Base-by-base conservation (phyloP, 2,888 invertebrate genomes). In the Ormia ochracea region DNA sequence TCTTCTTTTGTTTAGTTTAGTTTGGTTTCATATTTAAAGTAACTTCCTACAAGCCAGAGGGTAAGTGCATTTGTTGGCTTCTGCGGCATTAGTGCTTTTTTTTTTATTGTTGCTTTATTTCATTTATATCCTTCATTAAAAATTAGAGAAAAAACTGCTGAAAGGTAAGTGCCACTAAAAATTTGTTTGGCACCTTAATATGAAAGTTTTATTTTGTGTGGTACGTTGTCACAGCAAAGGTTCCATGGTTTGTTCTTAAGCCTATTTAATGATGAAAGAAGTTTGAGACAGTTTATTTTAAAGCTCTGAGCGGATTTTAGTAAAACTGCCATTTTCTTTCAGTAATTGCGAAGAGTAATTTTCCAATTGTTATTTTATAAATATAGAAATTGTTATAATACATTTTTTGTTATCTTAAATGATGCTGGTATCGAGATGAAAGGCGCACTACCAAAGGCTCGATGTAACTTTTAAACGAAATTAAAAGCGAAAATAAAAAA, bases 51-150 rank as follows among this genome's bases (percentile, higher is more conserved):
- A 36, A 63, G 74, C 56, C 61, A 43, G 19, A 38, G 48, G 59
- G 50, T 75, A 76, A 65, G 26, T 72, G 59, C 58, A 69, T 63
- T 23, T 80, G 52, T 66, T 61, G 70, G 48, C 52, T 63, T 63
- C 45, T 59, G 50, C 33, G 43, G 52, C 48, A 58, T 65, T 48
- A 17, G 17, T 69, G n/a, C n/a, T n/a, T n/a, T n/a, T 69, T 52
- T 0, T 10, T 26, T 66, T 72, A 17, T 7, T 28, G 12, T 63
- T 69, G 14, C 12, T 41, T 50, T 17, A 38, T 19, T 69, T 43
- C 56, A 48, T 70, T 52, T 61, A 21, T 50, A 21, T 52, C 33
- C 26, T 38, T 9, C n/a, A 17, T 3, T 23, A 23, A 1, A 17
- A 45, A 7, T 21, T 5, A 28, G 23, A 33, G 6, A 17, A 52